phyloP scores from a whole-genome alignment of 2,113 vertebrate genomes.

The Centrocercus urophasianus region DNA sequence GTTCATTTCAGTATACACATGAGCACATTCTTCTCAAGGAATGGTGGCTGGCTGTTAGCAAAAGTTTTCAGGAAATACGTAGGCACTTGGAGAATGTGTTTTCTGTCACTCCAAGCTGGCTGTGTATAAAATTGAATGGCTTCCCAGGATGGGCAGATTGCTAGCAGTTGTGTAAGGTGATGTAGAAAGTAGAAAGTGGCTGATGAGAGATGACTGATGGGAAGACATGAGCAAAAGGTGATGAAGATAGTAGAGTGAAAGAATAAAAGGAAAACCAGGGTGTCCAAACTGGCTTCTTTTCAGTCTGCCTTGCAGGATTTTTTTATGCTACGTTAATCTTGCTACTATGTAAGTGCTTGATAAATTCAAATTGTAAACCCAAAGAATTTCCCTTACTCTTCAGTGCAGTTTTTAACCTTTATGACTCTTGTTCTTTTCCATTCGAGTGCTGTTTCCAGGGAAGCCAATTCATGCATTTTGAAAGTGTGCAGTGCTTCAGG shows the following conservation, averaged over 20 bases:
- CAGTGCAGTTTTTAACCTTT: not conserved
- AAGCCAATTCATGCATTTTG: slow-evolving; percentile 10
- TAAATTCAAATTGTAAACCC: not conserved
- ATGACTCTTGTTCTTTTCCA: slow-evolving; percentile 30
- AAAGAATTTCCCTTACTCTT: not conserved
- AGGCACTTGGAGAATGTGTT: not conserved
- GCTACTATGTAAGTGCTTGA: not conserved
- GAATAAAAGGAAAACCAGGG: not conserved
- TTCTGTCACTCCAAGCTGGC: not conserved
- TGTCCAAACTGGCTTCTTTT: not conserved
- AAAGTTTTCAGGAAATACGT: not conserved
- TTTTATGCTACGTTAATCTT: not conserved
- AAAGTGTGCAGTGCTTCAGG: not conserved
- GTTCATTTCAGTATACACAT: not conserved
- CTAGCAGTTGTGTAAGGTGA: not conserved
- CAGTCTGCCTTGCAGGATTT: not conserved
- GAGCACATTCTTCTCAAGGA: not conserved
- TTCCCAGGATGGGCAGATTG: not conserved
- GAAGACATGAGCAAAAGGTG: not conserved
- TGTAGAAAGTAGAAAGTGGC: not conserved
- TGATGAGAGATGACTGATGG: not conserved
- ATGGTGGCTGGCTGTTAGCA: not conserved
- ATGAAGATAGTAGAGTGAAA: not conserved
- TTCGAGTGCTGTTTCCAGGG: not conserved
- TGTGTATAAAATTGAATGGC: not conserved